These are phyloP conservation scores for Caenorhabditis plicata DNA, from an alignment of 2,888 invertebrate genomes.

Conservation along the genomic window DNA sequence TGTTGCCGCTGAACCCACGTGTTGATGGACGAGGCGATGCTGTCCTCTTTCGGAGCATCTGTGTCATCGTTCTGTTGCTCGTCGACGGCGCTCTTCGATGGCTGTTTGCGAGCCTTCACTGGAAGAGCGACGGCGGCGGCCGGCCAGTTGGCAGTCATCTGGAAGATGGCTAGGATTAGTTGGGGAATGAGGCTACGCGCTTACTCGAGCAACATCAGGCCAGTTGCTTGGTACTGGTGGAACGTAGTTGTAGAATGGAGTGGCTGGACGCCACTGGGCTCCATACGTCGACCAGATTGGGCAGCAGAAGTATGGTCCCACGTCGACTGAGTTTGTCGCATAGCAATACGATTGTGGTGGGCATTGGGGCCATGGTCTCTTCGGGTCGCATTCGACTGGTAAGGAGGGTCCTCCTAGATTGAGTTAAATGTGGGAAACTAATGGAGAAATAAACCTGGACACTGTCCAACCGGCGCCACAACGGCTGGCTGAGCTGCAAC, in stretches of 20 bases:
- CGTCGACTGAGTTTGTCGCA: constrained; percentile 65
- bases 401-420: constrained; percentile 55
- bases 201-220: constrained; percentile 49
- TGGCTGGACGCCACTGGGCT: constrained; percentile 63
- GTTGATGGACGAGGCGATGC: constrained; percentile 49
- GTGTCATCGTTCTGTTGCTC: constrained; percentile 9
- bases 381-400: constrained; percentile 65
- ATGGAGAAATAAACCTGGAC: neutral
- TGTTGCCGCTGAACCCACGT: constrained; percentile 52
- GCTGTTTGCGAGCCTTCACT: constrained; percentile 37
- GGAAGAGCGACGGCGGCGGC: constrained; percentile 53
- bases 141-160: constrained; percentile 57
- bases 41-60: constrained; percentile 35
- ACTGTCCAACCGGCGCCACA: constrained; percentile 5
- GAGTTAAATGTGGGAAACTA: neutral
- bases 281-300: constrained; percentile 65
- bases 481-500: neutral
- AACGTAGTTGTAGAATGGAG: constrained; percentile 65
- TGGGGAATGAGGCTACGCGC: neutral
- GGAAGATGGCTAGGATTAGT: neutral
- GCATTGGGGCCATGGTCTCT: constrained; percentile 66
- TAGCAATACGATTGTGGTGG: constrained; percentile 66
- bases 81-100: constrained; percentile 7
- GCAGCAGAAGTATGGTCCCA: constrained; percentile 66
- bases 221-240: constrained; percentile 65